A percentile compares a stretch with the other conserved stretches of the same genome.
phyloP scores from a whole-genome alignment of 2,797 vertebrate species.

The Gouania willdenowi region DNA sequence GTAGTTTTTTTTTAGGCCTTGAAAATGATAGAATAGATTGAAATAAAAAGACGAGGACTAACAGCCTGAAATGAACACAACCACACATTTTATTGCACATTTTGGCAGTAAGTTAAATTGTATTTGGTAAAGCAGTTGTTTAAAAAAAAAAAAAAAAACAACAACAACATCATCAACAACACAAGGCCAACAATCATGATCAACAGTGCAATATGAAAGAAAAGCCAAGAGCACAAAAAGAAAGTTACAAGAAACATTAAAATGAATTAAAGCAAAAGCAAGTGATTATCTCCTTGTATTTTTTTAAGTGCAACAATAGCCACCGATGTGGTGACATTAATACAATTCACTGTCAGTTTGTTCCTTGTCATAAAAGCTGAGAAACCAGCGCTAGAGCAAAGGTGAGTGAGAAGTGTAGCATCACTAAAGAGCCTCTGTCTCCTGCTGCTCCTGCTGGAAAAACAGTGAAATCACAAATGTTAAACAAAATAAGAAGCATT shows the following conservation, averaged over 20 bases:
- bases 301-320: conserved; percentile 11
- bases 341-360: conserved; percentile 3
- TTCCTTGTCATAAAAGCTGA: conserved; percentile 15
- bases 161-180: no score
- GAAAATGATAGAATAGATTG: no score
- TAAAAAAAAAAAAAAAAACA: background rate
- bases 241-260: background rate
- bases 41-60: no score
- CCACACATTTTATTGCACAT: conserved; percentile 52
- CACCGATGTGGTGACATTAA: background rate
- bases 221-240: conserved; percentile 3
- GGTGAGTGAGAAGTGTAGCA: conserved; percentile 20
- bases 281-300: conserved; percentile 20
- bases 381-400: conserved; percentile 7
- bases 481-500: no score
- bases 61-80: no score
- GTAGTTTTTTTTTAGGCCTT: no score
- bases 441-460: conserved; percentile 2
- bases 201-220: conserved; percentile 9
- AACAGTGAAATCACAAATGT: background rate
- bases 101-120: conserved; percentile 2
- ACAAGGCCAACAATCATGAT: no score
- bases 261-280: background rate
- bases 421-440: conserved; percentile 1
- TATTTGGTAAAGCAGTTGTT: conserved; percentile 27